These are phyloP conservation scores for Callyntrura guangdongensis DNA, from an alignment of 2,888 invertebrate genomes.

Conservation along the genomic window DNA sequence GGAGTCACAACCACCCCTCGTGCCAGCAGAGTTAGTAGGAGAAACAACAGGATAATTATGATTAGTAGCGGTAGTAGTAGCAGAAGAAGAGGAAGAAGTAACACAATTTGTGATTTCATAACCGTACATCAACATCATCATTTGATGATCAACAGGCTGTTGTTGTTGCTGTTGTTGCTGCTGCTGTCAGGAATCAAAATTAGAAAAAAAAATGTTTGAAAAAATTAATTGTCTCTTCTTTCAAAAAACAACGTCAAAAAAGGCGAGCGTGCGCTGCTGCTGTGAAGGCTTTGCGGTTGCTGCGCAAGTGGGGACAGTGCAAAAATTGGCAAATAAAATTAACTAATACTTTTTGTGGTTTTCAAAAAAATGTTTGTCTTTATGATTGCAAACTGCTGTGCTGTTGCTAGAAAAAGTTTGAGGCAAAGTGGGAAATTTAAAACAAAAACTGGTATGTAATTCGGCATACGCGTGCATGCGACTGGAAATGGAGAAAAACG, in stretches of 20 bases:
- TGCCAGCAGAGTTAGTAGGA: constrained; percentile 34
- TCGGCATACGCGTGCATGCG: neutral
- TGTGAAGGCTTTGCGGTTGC: neutral
- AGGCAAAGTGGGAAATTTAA: neutral
- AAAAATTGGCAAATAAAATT: neutral
- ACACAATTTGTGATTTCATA: constrained; percentile 58
- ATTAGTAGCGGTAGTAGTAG: neutral
- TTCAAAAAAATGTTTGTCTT: constrained; percentile 4
- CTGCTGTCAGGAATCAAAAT: constrained; percentile 36
- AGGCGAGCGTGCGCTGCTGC: neutral
- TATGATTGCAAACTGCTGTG: neutral
- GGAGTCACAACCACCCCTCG: neutral
- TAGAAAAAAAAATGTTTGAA: constrained; percentile 11
- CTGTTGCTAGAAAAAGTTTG: neutral
- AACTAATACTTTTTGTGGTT: no score
- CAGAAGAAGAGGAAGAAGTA: constrained; percentile 37
- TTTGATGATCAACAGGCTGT: constrained; percentile 65
- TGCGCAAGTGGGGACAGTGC: neutral
- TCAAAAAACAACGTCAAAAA: neutral
- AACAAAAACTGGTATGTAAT: no score
- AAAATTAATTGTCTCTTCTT: constrained; percentile 3
- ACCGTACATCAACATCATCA: constrained; percentile 76
- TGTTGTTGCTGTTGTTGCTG: constrained; percentile 22
- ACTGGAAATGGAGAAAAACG: no score
- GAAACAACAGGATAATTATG: neutral